These are phyloP conservation scores for Parthenolecanium corni DNA, from an alignment of 2,888 invertebrate species.

Conservation along the genomic window DNA sequence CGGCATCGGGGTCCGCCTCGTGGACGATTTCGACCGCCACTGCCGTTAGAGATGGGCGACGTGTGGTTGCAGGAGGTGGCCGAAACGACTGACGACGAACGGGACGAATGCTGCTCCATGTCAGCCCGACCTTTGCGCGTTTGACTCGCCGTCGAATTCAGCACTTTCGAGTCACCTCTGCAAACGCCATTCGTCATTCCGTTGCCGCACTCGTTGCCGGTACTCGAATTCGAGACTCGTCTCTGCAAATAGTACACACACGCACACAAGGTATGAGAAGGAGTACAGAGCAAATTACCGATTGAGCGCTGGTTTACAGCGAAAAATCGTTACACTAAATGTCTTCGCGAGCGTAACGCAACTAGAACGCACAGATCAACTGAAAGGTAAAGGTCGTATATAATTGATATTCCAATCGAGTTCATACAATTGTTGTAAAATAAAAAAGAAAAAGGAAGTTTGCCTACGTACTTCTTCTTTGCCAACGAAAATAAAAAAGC, in stretches of 20 bases:
- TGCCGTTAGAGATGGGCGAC: slow-evolving; percentile 2
- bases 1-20: not conserved
- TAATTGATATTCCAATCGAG: too few relatives aligned
- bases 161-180: not conserved
- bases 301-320: too few relatives aligned
- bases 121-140: slow-evolving; percentile 9
- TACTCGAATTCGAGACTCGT: slow-evolving; percentile 1
- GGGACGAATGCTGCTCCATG: slow-evolving; percentile 19
- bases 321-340: too few relatives aligned
- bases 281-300: too few relatives aligned
- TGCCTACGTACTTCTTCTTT: too few relatives aligned
- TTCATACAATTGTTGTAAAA: too few relatives aligned
- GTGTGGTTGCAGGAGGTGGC: slow-evolving; percentile 6
- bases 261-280: too few relatives aligned
- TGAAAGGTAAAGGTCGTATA: too few relatives aligned
- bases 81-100: slow-evolving; percentile 24
- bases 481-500: too few relatives aligned
- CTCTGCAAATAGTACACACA: slow-evolving; percentile 2
- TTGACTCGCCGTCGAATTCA: not conserved
- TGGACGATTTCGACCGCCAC: not conserved
- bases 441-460: too few relatives aligned
- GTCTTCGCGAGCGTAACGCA: too few relatives aligned
- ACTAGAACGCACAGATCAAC: too few relatives aligned
- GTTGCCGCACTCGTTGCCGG: not conserved
- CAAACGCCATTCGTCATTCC: slow-evolving; percentile 12